Conservation (phyloP, 1,140 invertebrate genomes). For the Paraescarpia echinospica region DNA sequence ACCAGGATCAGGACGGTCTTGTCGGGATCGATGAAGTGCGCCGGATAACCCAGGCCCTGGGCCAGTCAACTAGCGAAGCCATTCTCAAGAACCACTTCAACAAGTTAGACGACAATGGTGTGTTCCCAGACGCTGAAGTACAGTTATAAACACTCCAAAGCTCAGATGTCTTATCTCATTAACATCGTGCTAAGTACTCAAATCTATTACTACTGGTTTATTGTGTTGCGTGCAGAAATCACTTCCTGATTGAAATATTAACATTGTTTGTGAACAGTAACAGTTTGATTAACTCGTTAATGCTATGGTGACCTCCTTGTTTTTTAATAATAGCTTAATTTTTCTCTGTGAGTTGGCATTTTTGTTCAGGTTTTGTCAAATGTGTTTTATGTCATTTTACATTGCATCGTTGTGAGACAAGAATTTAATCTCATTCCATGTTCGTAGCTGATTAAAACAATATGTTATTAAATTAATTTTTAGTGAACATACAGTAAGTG, state of each 20-base stretch:
- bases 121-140: no score
- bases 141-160: no score
- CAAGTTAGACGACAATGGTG: neutral
- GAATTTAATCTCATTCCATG: neutral
- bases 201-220: neutral
- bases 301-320: neutral
- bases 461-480: neutral
- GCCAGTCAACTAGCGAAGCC: neutral
- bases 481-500: neutral
- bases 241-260: neutral
- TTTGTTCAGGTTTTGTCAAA: neutral
- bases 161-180: neutral
- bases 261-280: neutral
- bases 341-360: neutral
- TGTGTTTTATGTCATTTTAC: neutral
- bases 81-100: neutral
- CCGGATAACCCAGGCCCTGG: neutral
- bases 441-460: no score
- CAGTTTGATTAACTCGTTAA: neutral
- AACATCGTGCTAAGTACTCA: neutral
- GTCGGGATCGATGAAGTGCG: constrained; percentile 25
- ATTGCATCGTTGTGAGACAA: neutral
- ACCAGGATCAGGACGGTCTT: constrained; percentile 26
- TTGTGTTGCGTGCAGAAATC: neutral
- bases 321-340: neutral